A percentile compares a stretch with the other conserved stretches of the same genome.
Conservation (phyloP, 1,140 invertebrate genomes). For the Hycleus cichorii region DNA sequence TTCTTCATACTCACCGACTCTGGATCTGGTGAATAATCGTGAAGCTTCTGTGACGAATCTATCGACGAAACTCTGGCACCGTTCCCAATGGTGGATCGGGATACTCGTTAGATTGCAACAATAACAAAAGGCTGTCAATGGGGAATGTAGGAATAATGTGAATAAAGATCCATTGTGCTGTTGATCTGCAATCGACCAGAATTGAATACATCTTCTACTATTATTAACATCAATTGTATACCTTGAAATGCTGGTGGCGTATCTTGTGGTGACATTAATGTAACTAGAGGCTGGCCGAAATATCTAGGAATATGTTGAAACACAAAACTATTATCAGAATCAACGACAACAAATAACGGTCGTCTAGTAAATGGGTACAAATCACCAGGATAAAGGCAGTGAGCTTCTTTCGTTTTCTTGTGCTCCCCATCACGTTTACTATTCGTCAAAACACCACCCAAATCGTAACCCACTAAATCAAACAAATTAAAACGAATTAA, state of each 20-base stretch:
- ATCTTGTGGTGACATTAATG: slow-evolving; percentile 90
- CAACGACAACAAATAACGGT: slow-evolving; percentile 88
- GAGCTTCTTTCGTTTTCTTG: slow-evolving; percentile 62
- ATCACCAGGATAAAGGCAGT: slow-evolving; percentile 89
- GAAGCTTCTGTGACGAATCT: slow-evolving; percentile 85
- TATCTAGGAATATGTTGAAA: slow-evolving; percentile 88
- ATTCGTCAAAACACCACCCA: slow-evolving; percentile 84
- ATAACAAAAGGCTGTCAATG: slow-evolving; percentile 87
- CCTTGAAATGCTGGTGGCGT: slow-evolving; percentile 76
- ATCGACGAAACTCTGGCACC: slow-evolving; percentile 80
- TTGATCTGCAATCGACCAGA: slow-evolving; percentile 58
- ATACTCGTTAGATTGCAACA: slow-evolving; percentile 84
- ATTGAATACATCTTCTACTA: background rate
- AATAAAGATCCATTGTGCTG: slow-evolving; percentile 89
- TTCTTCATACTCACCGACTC: slow-evolving; percentile 63
- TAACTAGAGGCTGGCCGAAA: slow-evolving; percentile 91
- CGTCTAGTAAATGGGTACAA: slow-evolving; percentile 85
- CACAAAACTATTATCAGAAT: slow-evolving; percentile 91
- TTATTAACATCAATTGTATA: slow-evolving; percentile 35
- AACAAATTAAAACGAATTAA: background rate
- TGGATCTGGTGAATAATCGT: slow-evolving; percentile 69
- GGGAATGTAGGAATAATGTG: slow-evolving; percentile 91
- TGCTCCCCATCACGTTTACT: slow-evolving; percentile 69
- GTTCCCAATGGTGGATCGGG: slow-evolving; percentile 82
- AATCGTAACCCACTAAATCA: slow-evolving; percentile 77